These are phyloP conservation scores for Drusus annulatus DNA, from an alignment of 1,140 invertebrate genomes.

Conservation along the genomic window DNA sequence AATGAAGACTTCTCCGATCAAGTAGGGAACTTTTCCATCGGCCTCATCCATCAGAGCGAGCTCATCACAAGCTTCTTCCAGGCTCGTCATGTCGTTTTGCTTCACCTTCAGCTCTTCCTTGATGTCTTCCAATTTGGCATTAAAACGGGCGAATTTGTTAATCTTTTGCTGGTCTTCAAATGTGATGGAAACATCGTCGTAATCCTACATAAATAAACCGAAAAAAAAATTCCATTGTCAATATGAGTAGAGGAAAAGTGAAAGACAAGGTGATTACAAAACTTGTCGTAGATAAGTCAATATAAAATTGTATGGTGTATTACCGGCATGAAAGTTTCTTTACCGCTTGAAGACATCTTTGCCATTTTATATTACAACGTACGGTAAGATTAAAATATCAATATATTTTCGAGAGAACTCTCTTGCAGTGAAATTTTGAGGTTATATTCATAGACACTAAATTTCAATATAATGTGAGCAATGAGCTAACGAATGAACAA, in stretches of 20 bases:
- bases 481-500: too few relatives aligned
- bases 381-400: neutral
- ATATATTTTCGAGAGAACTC: neutral
- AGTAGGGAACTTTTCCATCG: conserved; percentile 84
- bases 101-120: conserved; percentile 93
- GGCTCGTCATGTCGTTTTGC: conserved; percentile 91
- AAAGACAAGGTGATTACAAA: neutral
- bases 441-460: neutral
- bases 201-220: conserved; percentile 70
- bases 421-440: neutral
- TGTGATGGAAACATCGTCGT: conserved; percentile 93
- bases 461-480: too few relatives aligned
- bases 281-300: neutral
- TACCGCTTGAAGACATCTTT: conserved; percentile 44
- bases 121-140: conserved; percentile 91
- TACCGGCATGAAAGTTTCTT: conserved; percentile 44
- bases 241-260: neutral
- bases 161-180: conserved; percentile 98
- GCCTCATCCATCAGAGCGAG: conserved; percentile 86
- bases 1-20: conserved; percentile 93
- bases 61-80: conserved; percentile 94
- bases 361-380: neutral
- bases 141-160: conserved; percentile 94
- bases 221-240: neutral
- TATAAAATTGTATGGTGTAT: neutral